Evolutionary conservation across 2,888 invertebrate species (phyloP).

Genomic region (Oxytorus armatus): DNA sequence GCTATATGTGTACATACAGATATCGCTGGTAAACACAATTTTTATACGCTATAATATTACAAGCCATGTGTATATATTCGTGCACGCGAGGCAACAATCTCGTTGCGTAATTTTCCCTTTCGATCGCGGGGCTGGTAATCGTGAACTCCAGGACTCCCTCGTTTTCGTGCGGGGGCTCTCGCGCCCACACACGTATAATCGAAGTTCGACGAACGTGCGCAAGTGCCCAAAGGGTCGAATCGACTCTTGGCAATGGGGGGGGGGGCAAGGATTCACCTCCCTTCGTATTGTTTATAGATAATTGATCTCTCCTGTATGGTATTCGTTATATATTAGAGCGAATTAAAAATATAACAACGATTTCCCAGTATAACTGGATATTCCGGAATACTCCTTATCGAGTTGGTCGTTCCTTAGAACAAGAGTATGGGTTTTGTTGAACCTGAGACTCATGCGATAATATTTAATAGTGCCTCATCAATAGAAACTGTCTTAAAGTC

Average conservation of each 20-base stretch:
- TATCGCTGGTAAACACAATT: slow-evolving; percentile 23
- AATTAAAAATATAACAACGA: too few relatives aligned
- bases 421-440: too few relatives aligned
- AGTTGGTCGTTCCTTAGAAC: too few relatives aligned
- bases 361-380: too few relatives aligned
- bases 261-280: too few relatives aligned
- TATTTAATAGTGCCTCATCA: too few relatives aligned
- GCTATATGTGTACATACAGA: slow-evolving; percentile 2
- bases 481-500: too few relatives aligned
- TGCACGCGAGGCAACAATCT: slow-evolving; percentile 50
- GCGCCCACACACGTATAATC: slow-evolving; percentile 10
- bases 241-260: too few relatives aligned
- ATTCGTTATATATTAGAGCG: slow-evolving; percentile 31
- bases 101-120: slow-evolving; percentile 57
- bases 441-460: too few relatives aligned
- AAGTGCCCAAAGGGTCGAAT: slow-evolving; percentile 43
- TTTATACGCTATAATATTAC: slow-evolving; percentile 29
- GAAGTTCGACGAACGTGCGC: slow-evolving; percentile 61
- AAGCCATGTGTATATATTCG: neutral
- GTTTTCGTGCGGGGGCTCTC: too few relatives aligned
- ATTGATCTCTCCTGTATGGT: slow-evolving; percentile 50
- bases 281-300: slow-evolving; percentile 53
- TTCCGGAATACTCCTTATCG: too few relatives aligned
- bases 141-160: too few relatives aligned
- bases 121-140: slow-evolving; percentile 46